Evolutionary conservation across 2,113 vertebrate species (phyloP).

Genomic region (Bucco capensis): DNA sequence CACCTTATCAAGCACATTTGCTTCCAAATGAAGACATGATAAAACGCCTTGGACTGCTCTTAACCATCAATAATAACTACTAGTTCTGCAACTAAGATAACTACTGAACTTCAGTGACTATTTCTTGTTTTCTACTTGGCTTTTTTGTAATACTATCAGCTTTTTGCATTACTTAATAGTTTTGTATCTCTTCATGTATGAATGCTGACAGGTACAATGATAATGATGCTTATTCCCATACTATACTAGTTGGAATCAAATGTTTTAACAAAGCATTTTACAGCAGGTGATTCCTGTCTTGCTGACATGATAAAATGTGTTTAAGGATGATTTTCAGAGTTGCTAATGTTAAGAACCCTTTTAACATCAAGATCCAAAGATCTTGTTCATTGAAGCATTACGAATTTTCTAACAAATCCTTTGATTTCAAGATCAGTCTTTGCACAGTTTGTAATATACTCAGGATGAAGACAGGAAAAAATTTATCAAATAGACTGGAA

Average conservation of each 20-base stretch:
- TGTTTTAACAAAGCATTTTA: neutral
- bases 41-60: neutral
- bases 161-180: neutral
- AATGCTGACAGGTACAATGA: neutral
- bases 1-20: neutral
- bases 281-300: neutral
- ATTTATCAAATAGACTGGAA: neutral
- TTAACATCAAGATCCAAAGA: neutral
- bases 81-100: neutral
- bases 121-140: neutral
- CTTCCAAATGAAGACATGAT: neutral
- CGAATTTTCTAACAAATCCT: neutral
- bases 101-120: neutral
- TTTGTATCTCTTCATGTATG: neutral
- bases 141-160: neutral
- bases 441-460: neutral
- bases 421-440: neutral
- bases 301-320: rapidly evolving
- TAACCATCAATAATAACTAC: neutral
- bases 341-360: neutral
- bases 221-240: neutral
- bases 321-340: neutral
- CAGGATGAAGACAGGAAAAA: too few species aligned
- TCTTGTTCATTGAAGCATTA: neutral
- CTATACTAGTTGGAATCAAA: neutral